phyloP scores from a whole-genome alignment of 2,797 vertebrate genomes.

The Tamandua tetradactyla region DNA sequence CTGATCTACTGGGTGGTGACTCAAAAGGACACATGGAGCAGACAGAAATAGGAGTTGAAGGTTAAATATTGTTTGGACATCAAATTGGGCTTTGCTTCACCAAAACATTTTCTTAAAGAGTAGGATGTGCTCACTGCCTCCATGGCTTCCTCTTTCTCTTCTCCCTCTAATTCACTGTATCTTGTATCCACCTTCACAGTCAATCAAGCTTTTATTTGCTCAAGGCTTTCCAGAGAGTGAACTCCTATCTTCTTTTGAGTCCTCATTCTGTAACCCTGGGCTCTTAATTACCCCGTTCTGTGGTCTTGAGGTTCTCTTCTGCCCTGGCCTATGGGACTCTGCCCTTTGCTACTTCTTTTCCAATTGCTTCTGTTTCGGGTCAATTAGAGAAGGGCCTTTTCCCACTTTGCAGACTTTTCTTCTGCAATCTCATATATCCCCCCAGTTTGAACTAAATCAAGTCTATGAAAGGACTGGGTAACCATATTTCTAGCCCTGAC shows the following conservation, averaged over 20 bases:
- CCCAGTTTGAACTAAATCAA: constrained; percentile 15
- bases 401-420: background rate
- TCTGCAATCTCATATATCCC: background rate
- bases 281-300: background rate
- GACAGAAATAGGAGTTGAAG: constrained; percentile 47
- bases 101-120: background rate
- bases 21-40: constrained; percentile 2
- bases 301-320: background rate
- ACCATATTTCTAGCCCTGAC: background rate
- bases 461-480: background rate
- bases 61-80: constrained; percentile 28
- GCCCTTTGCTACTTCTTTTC: background rate
- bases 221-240: background rate
- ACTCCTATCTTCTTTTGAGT: background rate
- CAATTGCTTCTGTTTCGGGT: background rate
- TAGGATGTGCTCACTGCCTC: background rate
- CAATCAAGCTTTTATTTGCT: background rate
- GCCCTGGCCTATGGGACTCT: no score
- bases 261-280: background rate
- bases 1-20: background rate
- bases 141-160: background rate
- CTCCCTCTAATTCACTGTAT: background rate
- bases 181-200: no score
- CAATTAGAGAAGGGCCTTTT: background rate
- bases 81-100: constrained; percentile 17